Evolutionary conservation across 1,140 invertebrate species (phyloP).

Genomic region (Drosophila willistoni): DNA sequence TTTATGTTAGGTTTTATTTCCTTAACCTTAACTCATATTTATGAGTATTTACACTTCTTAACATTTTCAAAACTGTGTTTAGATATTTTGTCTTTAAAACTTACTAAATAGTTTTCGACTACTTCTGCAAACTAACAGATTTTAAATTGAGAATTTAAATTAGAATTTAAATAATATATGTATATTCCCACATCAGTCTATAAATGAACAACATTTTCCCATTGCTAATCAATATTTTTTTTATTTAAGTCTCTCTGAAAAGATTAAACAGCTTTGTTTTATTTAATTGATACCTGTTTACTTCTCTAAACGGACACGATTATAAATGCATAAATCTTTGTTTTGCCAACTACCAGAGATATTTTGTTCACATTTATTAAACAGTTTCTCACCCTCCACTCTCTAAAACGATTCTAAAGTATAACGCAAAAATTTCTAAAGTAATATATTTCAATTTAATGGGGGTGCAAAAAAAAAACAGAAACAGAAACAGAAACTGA

Average conservation of each 20-base stretch:
- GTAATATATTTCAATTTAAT: conserved; percentile 8
- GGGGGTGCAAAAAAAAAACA: conserved; percentile 7
- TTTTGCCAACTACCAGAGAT: neutral
- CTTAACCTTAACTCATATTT: no score
- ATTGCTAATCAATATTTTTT: no score
- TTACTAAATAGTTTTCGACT: no score
- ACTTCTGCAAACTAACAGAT: no score
- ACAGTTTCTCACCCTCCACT: neutral
- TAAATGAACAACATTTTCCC: no score
- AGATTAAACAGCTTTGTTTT: neutral
- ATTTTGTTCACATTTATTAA: conserved; percentile 17
- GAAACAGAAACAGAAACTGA: neutral
- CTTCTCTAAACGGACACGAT: conserved; percentile 41
- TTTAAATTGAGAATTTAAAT: no score
- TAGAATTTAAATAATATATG: no score
- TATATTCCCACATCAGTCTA: no score
- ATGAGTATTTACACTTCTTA: no score
- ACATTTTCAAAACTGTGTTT: no score
- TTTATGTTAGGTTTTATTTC: no score
- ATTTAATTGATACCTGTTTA: conserved; percentile 1
- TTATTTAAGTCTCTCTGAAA: neutral
- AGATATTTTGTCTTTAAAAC: no score
- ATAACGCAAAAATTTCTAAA: neutral
- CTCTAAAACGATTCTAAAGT: neutral
- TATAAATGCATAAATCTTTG: conserved; percentile 53